Percentiles rank a stretch among this genome's conserved stretches.
These are phyloP conservation scores for Aphidius colemani DNA, from an alignment of 2,888 invertebrate genomes.

Conservation along the genomic window DNA sequence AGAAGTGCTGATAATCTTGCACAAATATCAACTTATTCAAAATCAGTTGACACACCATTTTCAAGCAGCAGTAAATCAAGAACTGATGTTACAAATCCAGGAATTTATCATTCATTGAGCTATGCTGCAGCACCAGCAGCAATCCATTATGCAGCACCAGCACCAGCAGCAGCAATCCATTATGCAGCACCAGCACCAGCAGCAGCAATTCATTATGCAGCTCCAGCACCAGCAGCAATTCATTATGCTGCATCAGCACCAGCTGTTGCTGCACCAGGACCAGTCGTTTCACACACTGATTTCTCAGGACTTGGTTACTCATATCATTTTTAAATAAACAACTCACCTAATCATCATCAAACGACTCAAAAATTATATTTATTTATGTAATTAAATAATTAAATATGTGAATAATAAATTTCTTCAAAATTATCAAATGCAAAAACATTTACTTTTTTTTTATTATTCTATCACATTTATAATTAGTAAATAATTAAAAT, in stretches of 20 bases:
- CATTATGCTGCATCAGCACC: slow-evolving; percentile 25
- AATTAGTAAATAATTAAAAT: too few species aligned
- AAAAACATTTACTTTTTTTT: not conserved
- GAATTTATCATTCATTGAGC: slow-evolving; percentile 29
- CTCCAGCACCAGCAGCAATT: slow-evolving; percentile 23
- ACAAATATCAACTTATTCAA: slow-evolving; percentile 68
- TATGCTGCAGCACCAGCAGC: slow-evolving; percentile 24
- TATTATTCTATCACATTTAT: too few species aligned
- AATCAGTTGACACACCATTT: slow-evolving; percentile 74
- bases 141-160: slow-evolving; percentile 17
- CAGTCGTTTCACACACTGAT: slow-evolving; percentile 1
- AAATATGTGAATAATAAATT: slow-evolving; percentile 11
- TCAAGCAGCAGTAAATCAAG: slow-evolving; percentile 74
- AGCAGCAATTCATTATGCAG: slow-evolving; percentile 21
- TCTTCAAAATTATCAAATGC: slow-evolving; percentile 2
- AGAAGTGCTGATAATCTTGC: slow-evolving; percentile 69
- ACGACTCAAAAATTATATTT: not conserved
- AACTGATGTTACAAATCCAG: slow-evolving; percentile 69
- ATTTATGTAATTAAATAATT: slow-evolving; percentile 1
- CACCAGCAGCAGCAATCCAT: slow-evolving; percentile 5
- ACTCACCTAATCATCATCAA: not conserved
- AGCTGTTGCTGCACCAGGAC: slow-evolving; percentile 26
- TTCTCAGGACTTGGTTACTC: slow-evolving; percentile 17
- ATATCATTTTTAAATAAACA: slow-evolving; percentile 3
- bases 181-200: slow-evolving; percentile 30